phyloP scores from a whole-genome alignment of 2,113 vertebrate species.

The Tauraco erythrolophus region DNA sequence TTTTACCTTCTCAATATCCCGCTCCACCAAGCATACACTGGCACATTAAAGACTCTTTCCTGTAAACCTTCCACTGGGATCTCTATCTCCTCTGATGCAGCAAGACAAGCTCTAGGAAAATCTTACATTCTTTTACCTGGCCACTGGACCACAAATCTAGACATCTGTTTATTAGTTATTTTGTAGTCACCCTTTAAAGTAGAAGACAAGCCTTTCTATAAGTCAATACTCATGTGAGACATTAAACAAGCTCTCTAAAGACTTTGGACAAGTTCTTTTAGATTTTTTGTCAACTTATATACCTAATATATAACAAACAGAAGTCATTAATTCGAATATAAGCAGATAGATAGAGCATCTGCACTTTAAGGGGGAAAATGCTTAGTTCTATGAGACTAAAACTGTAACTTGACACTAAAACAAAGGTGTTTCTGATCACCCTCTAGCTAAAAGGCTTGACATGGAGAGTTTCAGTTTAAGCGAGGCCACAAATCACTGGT shows the following conservation, averaged over 20 bases:
- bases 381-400: not conserved
- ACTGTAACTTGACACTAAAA: not conserved
- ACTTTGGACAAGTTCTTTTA: not conserved
- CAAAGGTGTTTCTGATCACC: not conserved
- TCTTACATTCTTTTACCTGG: not conserved
- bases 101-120: not conserved
- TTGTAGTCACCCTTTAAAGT: not conserved
- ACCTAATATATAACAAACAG: not conserved
- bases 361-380: not conserved
- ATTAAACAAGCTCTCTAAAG: not conserved
- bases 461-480: not conserved
- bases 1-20: not conserved
- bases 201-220: not conserved
- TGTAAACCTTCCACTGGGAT: not conserved
- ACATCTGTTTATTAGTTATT: not conserved
- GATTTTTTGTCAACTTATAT: not conserved
- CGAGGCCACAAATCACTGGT: not conserved
- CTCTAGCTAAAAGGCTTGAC: not conserved
- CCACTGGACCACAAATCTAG: not conserved
- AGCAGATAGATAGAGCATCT: not conserved
- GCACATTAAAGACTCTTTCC: not conserved
- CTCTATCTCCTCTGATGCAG: not conserved
- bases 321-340: not conserved
- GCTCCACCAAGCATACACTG: not conserved
- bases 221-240: not conserved